Evolutionary conservation across 2,797 vertebrate genomes (phyloP), one percentile per base, ranked within the genome.

Genomic region (Harpagifer antarcticus): DNA sequence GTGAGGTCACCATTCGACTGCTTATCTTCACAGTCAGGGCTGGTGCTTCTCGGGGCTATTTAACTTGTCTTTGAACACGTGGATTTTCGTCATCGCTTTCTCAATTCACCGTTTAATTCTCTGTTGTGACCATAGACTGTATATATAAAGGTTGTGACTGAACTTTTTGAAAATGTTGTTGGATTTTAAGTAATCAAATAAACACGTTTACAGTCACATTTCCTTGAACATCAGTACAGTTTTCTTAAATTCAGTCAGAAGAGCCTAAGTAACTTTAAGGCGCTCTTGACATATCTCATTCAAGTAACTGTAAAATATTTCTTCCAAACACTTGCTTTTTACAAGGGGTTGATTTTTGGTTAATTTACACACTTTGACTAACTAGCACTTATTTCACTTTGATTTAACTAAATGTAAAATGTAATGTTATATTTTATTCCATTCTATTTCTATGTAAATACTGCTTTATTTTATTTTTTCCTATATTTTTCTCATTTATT

Each of bases 1-100:
- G 76, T 81, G 86, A 88, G n/a, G 73, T 90, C 82, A 17, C 71
- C 23, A 67, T 67, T 70, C 4, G 1, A 47, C 75, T 56, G 42
- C 78, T 94, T 92, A 94, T 94, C 92, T 88, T 43, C 14, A 45
- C 15, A n/a, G 56, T 59, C 88, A 90, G 87, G 84, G 87, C 12
- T 57, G 67, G 10, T 52, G 48, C 64, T 17, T 43, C 4, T 33
- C 17, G 19, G 0, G 9, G 73, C 48, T 69, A 76, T 86, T 88
- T 83, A 74, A 82, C 37, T 49, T 3, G 43, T 27, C 68, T 43
- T 27, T 45, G 10, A 67, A 63, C 68, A 88, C 3, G 4, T 78
- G 66, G 20, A 5, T 13, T 53, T 61, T 42, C 2, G 0, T n/a
- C 15, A 16, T 14, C 1, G 3, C 8, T 4, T 20, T 66, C 9